Evolutionary conservation across 2,888 invertebrate species (phyloP).

Genomic region (Empis stercorea): DNA sequence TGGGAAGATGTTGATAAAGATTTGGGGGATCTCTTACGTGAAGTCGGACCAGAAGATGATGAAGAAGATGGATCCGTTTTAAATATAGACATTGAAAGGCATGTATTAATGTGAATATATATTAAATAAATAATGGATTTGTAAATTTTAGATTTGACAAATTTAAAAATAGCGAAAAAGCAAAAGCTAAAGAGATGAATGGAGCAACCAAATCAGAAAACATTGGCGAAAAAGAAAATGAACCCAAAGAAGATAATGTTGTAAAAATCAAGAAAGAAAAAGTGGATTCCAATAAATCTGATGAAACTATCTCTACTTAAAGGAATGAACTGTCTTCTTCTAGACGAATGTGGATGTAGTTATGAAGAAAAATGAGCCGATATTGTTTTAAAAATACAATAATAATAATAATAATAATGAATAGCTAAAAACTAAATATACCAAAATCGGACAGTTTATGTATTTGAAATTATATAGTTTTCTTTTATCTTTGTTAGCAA

Average conservation of each 20-base stretch:
- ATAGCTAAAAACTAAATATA: too few species aligned
- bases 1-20: slow-evolving; percentile 77
- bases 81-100: slow-evolving; percentile 42
- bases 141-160: neutral
- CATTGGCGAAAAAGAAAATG: neutral
- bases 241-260: neutral
- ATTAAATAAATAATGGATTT: neutral
- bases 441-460: too few species aligned
- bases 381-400: too few species aligned
- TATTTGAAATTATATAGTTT: too few species aligned
- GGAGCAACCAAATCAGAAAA: neutral
- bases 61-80: slow-evolving; percentile 49
- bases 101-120: slow-evolving; percentile 1
- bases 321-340: too few species aligned
- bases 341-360: too few species aligned
- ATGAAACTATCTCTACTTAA: too few species aligned
- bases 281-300: neutral
- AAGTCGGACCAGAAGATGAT: slow-evolving; percentile 54
- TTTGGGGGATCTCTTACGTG: slow-evolving; percentile 59
- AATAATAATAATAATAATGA: too few species aligned
- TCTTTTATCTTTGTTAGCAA: too few species aligned
- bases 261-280: neutral
- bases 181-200: neutral
- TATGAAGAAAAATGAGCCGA: too few species aligned
- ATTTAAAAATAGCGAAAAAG: neutral